These are phyloP conservation scores for Erythrolamprus reginae DNA, from an alignment of 2,113 vertebrate species.

Conservation along the genomic window DNA sequence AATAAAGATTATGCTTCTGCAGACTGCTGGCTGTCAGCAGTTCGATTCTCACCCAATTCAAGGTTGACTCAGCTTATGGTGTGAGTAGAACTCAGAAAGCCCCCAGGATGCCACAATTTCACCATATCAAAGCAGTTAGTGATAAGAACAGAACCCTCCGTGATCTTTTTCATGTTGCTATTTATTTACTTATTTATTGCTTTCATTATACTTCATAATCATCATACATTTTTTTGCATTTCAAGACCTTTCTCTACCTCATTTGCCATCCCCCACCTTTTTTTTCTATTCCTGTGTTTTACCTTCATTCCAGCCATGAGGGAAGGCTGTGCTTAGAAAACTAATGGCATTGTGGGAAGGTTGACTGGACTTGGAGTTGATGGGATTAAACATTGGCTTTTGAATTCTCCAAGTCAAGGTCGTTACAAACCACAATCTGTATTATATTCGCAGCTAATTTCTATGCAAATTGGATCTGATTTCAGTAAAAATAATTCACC, in stretches of 20 bases:
- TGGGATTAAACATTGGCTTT: background rate
- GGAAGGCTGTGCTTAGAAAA: background rate
- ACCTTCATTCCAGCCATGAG: background rate
- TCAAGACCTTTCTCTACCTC: background rate
- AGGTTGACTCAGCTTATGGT: background rate
- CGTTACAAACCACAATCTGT: background rate
- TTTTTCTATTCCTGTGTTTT: background rate
- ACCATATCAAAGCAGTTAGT: background rate
- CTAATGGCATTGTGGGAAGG: background rate
- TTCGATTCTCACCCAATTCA: background rate
- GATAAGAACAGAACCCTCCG: background rate
- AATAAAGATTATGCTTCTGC: no score
- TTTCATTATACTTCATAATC: constrained; percentile 12
- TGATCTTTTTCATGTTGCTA: background rate
- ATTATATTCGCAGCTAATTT: background rate
- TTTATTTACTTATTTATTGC: background rate
- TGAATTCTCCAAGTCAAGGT: background rate
- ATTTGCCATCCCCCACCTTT: background rate
- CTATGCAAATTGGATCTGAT: background rate
- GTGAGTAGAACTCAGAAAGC: background rate
- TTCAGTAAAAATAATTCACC: background rate
- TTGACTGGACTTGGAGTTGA: background rate
- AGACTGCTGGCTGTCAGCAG: background rate
- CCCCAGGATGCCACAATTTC: background rate
- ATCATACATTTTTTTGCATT: background rate